phyloP scores from a whole-genome alignment of 1,140 invertebrate genomes.

The Papilio polyxenes region DNA sequence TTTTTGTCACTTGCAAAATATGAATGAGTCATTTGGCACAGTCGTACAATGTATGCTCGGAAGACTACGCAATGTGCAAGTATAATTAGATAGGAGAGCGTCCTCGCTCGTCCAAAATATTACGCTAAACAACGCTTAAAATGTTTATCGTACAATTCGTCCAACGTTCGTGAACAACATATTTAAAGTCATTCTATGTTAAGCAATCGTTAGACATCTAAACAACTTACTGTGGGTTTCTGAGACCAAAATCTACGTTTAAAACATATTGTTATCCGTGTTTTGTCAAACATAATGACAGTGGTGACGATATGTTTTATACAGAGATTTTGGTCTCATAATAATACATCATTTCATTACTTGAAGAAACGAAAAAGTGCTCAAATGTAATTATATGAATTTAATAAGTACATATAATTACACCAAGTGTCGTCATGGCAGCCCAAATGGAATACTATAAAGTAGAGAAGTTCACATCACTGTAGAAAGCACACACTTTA shows the following conservation, averaged over 20 bases:
- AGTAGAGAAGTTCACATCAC: background rate
- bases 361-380: too few species aligned
- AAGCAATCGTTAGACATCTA: too few species aligned
- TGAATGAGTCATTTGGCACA: constrained; percentile 37
- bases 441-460: constrained; percentile 10
- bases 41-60: constrained; percentile 17
- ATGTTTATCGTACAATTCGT: constrained; percentile 3
- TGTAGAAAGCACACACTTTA: constrained; percentile 44
- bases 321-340: too few species aligned
- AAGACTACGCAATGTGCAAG: constrained; percentile 34
- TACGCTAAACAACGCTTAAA: background rate
- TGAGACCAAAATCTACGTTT: too few species aligned
- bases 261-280: too few species aligned
- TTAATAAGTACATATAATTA: background rate
- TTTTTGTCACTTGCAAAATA: constrained; percentile 37
- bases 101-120: constrained; percentile 31
- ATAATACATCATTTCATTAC: too few species aligned
- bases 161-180: background rate
- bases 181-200: too few species aligned
- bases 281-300: too few species aligned
- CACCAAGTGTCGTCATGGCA: background rate
- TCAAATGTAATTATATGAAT: background rate
- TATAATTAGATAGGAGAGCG: constrained; percentile 33
- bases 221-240: too few species aligned
- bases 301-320: too few species aligned